Evolutionary conservation across 2,113 vertebrate genomes (phyloP).

Genomic region (Phrynocephalus versicolor): DNA sequence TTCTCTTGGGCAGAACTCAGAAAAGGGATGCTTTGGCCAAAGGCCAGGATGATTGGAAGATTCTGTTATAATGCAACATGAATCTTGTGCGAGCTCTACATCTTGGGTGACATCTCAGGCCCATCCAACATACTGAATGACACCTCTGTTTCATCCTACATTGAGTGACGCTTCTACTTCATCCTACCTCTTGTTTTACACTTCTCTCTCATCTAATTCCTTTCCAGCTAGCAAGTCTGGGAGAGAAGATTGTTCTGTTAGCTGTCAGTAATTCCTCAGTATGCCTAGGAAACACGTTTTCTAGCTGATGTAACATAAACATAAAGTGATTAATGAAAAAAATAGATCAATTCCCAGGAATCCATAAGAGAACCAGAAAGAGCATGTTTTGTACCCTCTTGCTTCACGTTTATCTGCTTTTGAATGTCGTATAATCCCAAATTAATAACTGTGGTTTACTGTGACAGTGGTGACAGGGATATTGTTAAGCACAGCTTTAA

Average conservation of each 20-base stretch:
- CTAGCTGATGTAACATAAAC: conserved; percentile 28
- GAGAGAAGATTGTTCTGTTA: conserved; percentile 31
- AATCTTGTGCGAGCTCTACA: too few species aligned
- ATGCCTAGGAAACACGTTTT: conserved; percentile 16
- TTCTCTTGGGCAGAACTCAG: not conserved
- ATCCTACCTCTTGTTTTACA: too few species aligned
- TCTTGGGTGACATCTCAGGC: too few species aligned
- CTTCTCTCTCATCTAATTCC: not conserved
- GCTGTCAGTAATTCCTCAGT: conserved; percentile 19
- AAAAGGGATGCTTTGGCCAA: too few species aligned
- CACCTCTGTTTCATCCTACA: too few species aligned
- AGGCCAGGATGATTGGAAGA: too few species aligned
- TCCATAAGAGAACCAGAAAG: conserved; percentile 33
- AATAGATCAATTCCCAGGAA: conserved; percentile 39
- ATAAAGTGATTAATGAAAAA: conserved; percentile 30
- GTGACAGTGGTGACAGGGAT: conserved; percentile 40
- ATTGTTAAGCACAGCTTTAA: conserved; percentile 40
- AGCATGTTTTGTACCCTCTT: conserved; percentile 18
- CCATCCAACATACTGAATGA: too few species aligned
- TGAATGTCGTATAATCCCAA: conserved; percentile 33
- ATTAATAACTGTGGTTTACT: conserved; percentile 50
- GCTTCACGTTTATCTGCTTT: conserved; percentile 45
- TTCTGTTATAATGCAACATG: too few species aligned
- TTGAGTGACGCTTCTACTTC: too few species aligned
- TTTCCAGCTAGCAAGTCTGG: not conserved